Percentiles rank a stretch among this genome's conserved stretches.
Evolutionary conservation across 2,113 vertebrate species (phyloP).

Genomic region (Anoplopoma fimbria): DNA sequence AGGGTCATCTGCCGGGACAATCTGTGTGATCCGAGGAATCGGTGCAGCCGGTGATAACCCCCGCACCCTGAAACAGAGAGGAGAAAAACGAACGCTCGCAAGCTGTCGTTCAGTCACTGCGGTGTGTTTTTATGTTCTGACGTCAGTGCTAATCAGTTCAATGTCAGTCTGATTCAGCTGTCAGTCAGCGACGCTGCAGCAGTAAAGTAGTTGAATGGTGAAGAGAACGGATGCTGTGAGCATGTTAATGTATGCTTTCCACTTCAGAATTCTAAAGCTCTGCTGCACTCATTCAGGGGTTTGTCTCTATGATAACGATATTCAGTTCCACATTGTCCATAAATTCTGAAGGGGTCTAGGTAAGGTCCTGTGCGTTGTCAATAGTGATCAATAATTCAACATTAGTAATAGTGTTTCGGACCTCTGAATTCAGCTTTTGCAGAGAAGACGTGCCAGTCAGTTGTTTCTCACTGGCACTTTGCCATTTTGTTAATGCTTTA

Average conservation of each 20-base stretch:
- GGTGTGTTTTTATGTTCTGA: not conserved
- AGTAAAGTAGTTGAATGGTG: not conserved
- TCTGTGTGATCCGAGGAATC: constrained; percentile 34
- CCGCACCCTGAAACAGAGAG: constrained; percentile 38
- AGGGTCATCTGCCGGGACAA: constrained; percentile 38
- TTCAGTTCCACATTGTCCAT: not conserved
- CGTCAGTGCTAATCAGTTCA: constrained; percentile 14
- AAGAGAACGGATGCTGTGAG: not conserved
- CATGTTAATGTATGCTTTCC: not conserved
- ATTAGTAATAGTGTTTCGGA: constrained; percentile 12
- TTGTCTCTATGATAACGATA: not conserved
- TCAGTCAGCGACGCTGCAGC: constrained; percentile 1
- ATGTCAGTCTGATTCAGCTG: constrained; percentile 26
- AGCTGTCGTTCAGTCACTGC: not conserved
- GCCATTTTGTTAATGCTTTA: constrained; percentile 53
- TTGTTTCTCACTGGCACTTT: constrained; percentile 40
- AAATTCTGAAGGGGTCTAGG: not conserved
- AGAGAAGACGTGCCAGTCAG: not conserved
- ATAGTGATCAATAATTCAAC: constrained; percentile 47
- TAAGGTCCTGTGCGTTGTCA: not conserved
- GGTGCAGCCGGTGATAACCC: constrained; percentile 12
- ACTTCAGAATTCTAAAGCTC: not conserved
- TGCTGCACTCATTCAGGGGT: not conserved
- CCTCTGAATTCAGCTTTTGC: constrained; percentile 21
- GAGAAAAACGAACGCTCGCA: constrained; percentile 23